Evolutionary conservation across 2,888 invertebrate genomes (phyloP), one percentile per base, ranked within the genome.

Genomic region (Pollenia amentaria): DNA sequence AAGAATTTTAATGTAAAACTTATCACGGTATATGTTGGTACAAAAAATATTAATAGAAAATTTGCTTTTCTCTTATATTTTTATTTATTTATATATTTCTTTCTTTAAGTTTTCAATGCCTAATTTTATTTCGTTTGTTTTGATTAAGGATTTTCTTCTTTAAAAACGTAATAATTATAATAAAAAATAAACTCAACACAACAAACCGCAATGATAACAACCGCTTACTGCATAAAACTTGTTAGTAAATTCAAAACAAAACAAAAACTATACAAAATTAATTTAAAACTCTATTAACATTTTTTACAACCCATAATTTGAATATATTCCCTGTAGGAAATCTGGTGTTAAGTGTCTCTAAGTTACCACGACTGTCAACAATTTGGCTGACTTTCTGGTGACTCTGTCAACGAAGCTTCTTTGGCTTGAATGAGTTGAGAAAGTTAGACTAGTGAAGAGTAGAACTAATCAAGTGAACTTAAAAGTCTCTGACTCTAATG

Each of bases 221-320:
- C 1, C 10, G 21, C 53, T 62, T 48, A 18, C 14, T 21, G 40
- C 7, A 11, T 21, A 14, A 8, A 75, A 67, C 42, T 40, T 21
- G 21, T 55, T 64, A 42, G 29, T 42, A 42, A 60, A 69, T 42
- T n/a, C 2, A 46, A 53, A 44, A 29, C 14, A 12, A 40, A 62
- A 3, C 29, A 64, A 21, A 40, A 57, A 46, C 65, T n/a, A 57
- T 21, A 2, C 7, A 38, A 76, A 78, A 53, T 81, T 48, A 82
- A 82, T 82, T 82, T 78, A 75, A 62, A 48, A 75, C 73, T 82
- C 69, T 11, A 11, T 48, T 67, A 73, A 53, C n/a, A 46, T 85
- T 46, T 57, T 65, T 55, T 57, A 38, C 8, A 53, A 55, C 11
- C 67, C 16, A 62, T 73, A 85, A 82, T 77, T 75, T 78, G 62